phyloP scores from a whole-genome alignment of 1,140 invertebrate species.

The Calosoma granatense region DNA sequence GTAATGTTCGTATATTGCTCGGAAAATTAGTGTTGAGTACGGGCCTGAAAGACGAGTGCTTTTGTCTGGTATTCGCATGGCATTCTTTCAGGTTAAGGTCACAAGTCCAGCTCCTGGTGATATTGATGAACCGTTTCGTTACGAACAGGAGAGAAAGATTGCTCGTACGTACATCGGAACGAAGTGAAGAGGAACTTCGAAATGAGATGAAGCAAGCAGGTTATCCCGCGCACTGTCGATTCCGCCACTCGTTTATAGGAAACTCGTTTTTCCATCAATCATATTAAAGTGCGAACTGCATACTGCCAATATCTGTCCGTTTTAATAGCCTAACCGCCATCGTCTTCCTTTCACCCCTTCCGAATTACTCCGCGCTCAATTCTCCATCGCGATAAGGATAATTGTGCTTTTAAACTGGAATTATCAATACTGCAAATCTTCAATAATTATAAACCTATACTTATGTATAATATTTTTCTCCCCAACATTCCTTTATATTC shows the following conservation, averaged over 20 bases:
- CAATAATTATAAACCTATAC: no score
- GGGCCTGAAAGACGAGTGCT: neutral
- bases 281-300: neutral
- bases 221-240: neutral
- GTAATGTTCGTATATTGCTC: no score
- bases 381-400: no score
- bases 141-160: neutral
- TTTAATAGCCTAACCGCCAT: no score
- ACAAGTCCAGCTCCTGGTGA: neutral
- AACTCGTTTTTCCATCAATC: neutral
- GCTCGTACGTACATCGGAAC: no score
- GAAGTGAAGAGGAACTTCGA: neutral
- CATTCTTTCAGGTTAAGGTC: slow-evolving; percentile 6
- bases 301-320: neutral
- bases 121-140: slow-evolving; percentile 6
- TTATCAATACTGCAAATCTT: no score
- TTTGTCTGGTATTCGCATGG: neutral
- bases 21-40: neutral
- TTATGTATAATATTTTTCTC: no score
- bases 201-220: neutral
- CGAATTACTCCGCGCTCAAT: no score
- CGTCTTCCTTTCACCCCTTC: no score
- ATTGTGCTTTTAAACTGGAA: no score
- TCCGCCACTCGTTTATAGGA: neutral
- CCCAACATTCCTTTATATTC: no score